Evolutionary conservation across 1,140 invertebrate species (phyloP).

Genomic region (Bombus ignitus): DNA sequence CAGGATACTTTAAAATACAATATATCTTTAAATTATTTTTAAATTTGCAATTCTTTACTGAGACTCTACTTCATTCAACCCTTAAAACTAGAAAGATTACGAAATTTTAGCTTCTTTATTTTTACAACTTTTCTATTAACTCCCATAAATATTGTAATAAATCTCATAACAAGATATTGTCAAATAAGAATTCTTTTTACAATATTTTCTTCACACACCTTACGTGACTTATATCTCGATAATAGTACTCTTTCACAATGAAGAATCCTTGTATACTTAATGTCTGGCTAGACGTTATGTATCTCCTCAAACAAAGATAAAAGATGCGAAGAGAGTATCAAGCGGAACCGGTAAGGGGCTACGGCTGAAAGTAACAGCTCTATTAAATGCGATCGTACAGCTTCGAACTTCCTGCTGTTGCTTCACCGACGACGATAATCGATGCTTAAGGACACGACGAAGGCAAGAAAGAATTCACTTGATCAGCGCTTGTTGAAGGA

Average conservation of each 20-base stretch:
- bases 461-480: neutral
- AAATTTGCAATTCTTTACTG: too few species aligned
- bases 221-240: neutral
- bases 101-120: neutral
- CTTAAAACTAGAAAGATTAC: neutral
- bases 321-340: neutral
- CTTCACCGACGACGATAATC: neutral
- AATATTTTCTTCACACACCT: neutral
- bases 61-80: too few species aligned
- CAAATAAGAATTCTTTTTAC: neutral
- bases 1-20: too few species aligned
- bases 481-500: neutral
- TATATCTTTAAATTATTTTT: too few species aligned
- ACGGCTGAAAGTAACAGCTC: constrained; percentile 8
- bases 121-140: neutral
- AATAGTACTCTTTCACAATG: neutral
- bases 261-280: neutral
- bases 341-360: neutral
- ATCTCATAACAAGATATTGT: neutral
- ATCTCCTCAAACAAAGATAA: neutral
- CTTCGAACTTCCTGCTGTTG: too few species aligned
- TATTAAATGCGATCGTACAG: neutral
- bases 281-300: neutral
- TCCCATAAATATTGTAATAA: neutral
- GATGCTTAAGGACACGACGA: too few species aligned